These are phyloP conservation scores for Thunnus maccoyii DNA, from an alignment of 2,113 vertebrate species.

Conservation along the genomic window DNA sequence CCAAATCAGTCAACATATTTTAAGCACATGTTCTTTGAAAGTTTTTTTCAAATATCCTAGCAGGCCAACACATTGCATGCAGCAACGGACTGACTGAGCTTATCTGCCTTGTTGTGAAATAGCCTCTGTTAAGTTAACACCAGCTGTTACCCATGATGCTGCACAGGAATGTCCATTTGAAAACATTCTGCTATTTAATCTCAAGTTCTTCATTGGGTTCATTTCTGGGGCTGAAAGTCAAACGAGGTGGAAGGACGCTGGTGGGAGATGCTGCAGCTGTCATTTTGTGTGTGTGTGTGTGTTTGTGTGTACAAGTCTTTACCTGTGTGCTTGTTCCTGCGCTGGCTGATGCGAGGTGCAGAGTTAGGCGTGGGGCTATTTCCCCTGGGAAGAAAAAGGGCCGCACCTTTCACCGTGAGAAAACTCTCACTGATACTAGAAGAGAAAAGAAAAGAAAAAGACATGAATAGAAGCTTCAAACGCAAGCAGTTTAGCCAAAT, in stretches of 20 bases:
- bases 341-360: conserved; percentile 89
- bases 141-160: conserved; percentile 32
- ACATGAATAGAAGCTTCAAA: conserved; percentile 17
- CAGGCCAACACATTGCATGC: background rate
- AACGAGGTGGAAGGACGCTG: background rate
- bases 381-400: conserved; percentile 94
- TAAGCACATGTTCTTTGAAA: background rate
- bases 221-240: conserved; percentile 17
- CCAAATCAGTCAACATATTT: background rate
- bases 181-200: conserved; percentile 20
- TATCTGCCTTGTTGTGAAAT: conserved; percentile 26
- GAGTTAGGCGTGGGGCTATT: conserved; percentile 90
- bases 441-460: conserved; percentile 40
- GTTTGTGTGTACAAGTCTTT: conserved; percentile 20
- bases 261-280: conserved; percentile 25
- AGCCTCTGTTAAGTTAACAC: background rate
- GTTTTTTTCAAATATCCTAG: background rate
- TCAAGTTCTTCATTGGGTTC: background rate
- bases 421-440: conserved; percentile 97
- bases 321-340: conserved; percentile 97
- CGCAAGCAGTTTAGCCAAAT: background rate
- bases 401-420: conserved; percentile 97
- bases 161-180: conserved; percentile 35
- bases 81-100: background rate
- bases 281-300: background rate